Conservation (phyloP, 2,113 vertebrate genomes). For the Sinocyclocheilus anophthalmus region DNA sequence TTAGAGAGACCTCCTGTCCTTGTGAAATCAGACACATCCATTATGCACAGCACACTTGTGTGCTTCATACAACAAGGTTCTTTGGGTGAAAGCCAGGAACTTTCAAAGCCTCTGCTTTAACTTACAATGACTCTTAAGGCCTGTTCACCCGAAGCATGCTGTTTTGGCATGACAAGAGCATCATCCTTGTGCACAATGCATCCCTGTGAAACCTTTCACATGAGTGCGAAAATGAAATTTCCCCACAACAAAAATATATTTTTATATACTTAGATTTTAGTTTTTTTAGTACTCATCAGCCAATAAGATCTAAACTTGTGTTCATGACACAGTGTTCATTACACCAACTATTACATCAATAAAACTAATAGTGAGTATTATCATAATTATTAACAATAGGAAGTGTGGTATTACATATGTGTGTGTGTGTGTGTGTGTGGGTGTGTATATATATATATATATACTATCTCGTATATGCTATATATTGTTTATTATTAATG, state of each 20-base stretch:
- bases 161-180: background rate
- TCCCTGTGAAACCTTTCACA: background rate
- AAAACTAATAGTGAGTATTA: no score
- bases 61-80: background rate
- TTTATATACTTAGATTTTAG: background rate
- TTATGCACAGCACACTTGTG: constrained; percentile 31
- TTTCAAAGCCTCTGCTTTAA: constrained; percentile 5
- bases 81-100: constrained; percentile 32
- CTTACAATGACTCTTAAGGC: background rate
- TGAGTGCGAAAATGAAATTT: background rate
- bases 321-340: no score
- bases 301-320: background rate
- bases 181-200: background rate
- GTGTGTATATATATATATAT: no score
- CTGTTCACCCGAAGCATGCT: background rate
- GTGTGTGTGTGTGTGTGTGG: no score
- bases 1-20: constrained; percentile 33
- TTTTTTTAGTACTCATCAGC: background rate
- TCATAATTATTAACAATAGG: no score
- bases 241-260: background rate
- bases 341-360: no score
- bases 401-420: no score
- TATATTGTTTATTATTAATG: no score
- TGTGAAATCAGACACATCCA: constrained; percentile 32
- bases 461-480: no score